A percentile compares a stretch with the other conserved stretches of the same genome.
These are phyloP conservation scores for Proterorhinus semilunaris DNA, from an alignment of 2,113 vertebrate genomes.

Conservation along the genomic window DNA sequence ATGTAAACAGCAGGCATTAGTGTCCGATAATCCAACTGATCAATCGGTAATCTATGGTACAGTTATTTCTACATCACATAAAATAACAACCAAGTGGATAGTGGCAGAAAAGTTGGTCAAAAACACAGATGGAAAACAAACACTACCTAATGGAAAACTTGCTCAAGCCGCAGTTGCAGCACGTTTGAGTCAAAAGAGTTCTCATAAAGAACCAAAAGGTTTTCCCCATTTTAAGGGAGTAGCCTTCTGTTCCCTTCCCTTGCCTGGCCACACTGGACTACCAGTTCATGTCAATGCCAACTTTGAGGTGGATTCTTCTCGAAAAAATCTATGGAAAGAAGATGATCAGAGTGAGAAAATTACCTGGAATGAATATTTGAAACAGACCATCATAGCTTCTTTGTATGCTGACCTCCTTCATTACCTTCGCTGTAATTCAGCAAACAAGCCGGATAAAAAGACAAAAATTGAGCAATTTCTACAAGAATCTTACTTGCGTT, in stretches of 20 bases:
- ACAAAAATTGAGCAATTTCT: not conserved
- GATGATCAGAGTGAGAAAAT: slow-evolving; percentile 64
- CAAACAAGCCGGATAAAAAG: not conserved
- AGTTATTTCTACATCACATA: slow-evolving; percentile 56
- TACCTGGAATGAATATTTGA: slow-evolving; percentile 78
- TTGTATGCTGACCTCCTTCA: slow-evolving; percentile 79
- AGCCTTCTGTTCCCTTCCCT: slow-evolving; percentile 81
- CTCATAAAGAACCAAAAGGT: not conserved
- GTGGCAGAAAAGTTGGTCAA: slow-evolving; percentile 73
- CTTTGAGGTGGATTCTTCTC: slow-evolving; percentile 80
- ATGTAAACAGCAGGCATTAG: slow-evolving; percentile 36
- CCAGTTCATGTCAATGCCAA: slow-evolving; percentile 84
- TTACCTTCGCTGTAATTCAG: slow-evolving; percentile 42
- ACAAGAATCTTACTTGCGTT: slow-evolving; percentile 49
- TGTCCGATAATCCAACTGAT: slow-evolving; percentile 7
- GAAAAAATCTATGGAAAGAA: slow-evolving; percentile 72
- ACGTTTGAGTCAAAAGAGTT: slow-evolving; percentile 11
- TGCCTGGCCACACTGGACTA: slow-evolving; percentile 76
- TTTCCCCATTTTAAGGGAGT: slow-evolving; percentile 33
- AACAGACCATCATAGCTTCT: slow-evolving; percentile 67
- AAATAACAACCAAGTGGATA: slow-evolving; percentile 67
- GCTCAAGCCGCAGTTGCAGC: slow-evolving; percentile 78
- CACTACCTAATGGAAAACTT: slow-evolving; percentile 32
- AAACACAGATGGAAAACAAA: not conserved
- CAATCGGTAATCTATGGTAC: slow-evolving; percentile 62